Base-by-base conservation (phyloP, 1,140 invertebrate species). In the Odontomachus brunneus region DNA sequence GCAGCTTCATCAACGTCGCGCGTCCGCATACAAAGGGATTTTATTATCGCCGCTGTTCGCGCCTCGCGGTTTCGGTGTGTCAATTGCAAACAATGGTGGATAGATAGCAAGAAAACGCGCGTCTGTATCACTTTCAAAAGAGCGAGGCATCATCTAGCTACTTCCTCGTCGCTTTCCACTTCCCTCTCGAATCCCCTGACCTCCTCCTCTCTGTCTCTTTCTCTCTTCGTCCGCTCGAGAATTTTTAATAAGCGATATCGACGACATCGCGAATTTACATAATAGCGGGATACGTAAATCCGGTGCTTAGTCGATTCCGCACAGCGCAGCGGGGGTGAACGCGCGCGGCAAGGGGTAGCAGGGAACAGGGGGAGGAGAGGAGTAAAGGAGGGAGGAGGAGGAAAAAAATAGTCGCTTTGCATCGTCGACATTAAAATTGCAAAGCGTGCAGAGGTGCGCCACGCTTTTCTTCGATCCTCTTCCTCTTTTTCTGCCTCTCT, bases 341-440 rank as follows among this genome's bases (percentile, higher is more conserved):
- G 9, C 38, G 38, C 9, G n/a, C n/a, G n/a, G n/a, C n/a, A n/a
- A n/a, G n/a, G n/a, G n/a, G n/a, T n/a, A n/a, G n/a, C n/a, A n/a
- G n/a, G n/a, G n/a, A n/a, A n/a, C n/a, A n/a, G n/a, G n/a, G n/a
- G n/a, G n/a, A n/a, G 38, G 38, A 44, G 9, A 7, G 38, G 38
- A 7, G 3, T 11, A 7, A 11, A 44, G 38, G 9, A 4, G 72
- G 67, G 33, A 44, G 49, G 14, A 51, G 55, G 44, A 74, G 38
- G 29, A 3, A 24, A 49, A 62, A 60, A 84, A 82, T 72, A 53
- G 57, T 75, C 75, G 80, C 82, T 84, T 44, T 60, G 84, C 90
- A 90, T 89, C 89, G 83, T 75, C 87, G 80, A 80, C 84, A 90
- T 91, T 91, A 91, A 91, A 91, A 91, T 91, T 91, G 90, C 90